phyloP scores from a whole-genome alignment of 2,888 invertebrate species.

The Xestia ashworthii region DNA sequence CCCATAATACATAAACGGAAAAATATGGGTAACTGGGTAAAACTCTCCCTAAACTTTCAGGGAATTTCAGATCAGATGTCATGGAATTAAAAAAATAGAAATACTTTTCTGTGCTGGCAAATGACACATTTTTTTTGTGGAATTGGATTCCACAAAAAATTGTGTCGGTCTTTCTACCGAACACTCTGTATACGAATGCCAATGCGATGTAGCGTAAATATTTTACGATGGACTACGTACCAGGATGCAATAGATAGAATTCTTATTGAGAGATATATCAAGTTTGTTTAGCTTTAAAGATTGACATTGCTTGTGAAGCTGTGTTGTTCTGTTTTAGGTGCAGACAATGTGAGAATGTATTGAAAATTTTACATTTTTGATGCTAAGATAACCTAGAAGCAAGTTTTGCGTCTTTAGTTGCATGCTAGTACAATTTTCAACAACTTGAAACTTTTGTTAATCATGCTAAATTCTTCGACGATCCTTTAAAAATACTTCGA shows the following conservation, averaged over 20 bases:
- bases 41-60: background rate
- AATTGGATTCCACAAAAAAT: background rate
- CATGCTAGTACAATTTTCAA: background rate
- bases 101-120: background rate
- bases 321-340: background rate
- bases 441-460: background rate
- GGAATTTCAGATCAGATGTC: too few relatives aligned
- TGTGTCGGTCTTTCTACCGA: background rate
- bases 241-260: constrained; percentile 47
- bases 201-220: constrained; percentile 56
- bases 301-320: constrained; percentile 33
- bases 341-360: background rate
- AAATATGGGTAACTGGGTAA: too few relatives aligned
- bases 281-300: constrained; percentile 41
- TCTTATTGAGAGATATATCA: constrained; percentile 34
- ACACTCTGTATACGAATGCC: constrained; percentile 13
- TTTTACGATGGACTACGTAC: constrained; percentile 51
- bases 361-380: background rate
- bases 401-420: background rate
- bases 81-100: too few relatives aligned
- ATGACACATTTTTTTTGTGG: background rate
- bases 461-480: background rate
- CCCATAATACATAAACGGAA: background rate
- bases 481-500: background rate
- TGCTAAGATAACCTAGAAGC: background rate